These are phyloP conservation scores for Nesidiocoris tenuis DNA, from an alignment of 2,888 invertebrate genomes.

Conservation along the genomic window DNA sequence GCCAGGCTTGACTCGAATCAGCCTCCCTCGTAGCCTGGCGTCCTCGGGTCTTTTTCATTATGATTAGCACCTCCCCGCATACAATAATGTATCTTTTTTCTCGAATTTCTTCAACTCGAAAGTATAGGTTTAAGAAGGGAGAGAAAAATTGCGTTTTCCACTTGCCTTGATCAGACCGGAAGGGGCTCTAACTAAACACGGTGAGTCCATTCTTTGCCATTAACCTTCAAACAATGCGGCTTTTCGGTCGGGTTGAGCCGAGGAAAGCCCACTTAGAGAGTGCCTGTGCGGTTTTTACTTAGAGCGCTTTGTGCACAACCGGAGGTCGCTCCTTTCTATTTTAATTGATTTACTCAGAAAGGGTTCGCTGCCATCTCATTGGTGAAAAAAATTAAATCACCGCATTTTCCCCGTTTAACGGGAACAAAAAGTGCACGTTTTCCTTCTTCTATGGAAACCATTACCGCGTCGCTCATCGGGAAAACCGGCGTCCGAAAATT, in stretches of 20 bases:
- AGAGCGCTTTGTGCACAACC: background rate
- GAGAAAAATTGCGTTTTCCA: background rate
- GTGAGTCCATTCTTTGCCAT: slow-evolving; percentile 23
- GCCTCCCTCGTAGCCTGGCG: background rate
- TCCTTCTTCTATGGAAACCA: background rate
- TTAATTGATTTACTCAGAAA: background rate
- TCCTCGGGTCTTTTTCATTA: background rate
- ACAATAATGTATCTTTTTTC: background rate
- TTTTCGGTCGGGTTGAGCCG: slow-evolving; percentile 13
- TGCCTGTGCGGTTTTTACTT: background rate
- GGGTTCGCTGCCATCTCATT: background rate
- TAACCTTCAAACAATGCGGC: slow-evolving; percentile 25
- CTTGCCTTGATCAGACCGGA: background rate
- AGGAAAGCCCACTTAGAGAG: slow-evolving; percentile 20
- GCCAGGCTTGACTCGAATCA: slow-evolving; percentile 14
- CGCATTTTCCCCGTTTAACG: background rate
- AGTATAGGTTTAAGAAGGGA: background rate
- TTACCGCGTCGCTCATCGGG: too few species aligned
- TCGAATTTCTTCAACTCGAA: background rate
- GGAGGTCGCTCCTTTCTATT: background rate
- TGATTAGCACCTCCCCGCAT: background rate
- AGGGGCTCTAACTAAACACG: slow-evolving; percentile 8
- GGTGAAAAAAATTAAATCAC: background rate
- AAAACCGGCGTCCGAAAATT: too few species aligned
- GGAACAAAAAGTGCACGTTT: background rate